Evolutionary conservation across 2,113 vertebrate species (phyloP).

Genomic region (Pelusios castaneus): DNA sequence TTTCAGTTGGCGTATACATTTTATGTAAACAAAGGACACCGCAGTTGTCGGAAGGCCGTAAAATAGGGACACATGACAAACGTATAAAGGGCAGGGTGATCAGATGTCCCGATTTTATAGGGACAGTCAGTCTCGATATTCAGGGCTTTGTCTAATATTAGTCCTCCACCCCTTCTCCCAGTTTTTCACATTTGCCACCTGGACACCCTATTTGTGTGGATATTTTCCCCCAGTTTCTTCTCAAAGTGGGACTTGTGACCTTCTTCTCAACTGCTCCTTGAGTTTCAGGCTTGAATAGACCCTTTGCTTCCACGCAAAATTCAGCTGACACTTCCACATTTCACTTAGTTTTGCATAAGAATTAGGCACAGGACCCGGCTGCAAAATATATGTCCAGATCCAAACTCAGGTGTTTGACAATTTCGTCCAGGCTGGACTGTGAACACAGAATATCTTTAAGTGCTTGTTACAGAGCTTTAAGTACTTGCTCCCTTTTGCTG

Average conservation of each 20-base stretch:
- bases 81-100: accelerated
- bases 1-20: neutral
- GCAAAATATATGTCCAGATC: neutral
- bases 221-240: no score
- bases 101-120: no score
- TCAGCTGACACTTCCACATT: accelerated
- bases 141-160: no score
- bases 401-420: accelerated
- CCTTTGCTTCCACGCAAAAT: accelerated
- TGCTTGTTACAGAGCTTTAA: accelerated
- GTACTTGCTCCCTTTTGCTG: accelerated
- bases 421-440: accelerated
- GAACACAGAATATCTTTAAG: accelerated
- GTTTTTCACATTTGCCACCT: no score
- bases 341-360: accelerated
- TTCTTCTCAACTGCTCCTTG: accelerated
- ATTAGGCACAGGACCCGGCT: neutral
- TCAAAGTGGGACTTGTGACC: neutral
- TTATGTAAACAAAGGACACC: accelerated
- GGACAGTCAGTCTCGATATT: no score
- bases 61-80: accelerated
- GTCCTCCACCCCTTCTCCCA: no score
- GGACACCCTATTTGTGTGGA: accelerated
- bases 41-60: accelerated
- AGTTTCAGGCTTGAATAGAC: neutral